Evolutionary conservation across 2,797 vertebrate genomes (phyloP).

Genomic region (Trichosurus vulpecula): DNA sequence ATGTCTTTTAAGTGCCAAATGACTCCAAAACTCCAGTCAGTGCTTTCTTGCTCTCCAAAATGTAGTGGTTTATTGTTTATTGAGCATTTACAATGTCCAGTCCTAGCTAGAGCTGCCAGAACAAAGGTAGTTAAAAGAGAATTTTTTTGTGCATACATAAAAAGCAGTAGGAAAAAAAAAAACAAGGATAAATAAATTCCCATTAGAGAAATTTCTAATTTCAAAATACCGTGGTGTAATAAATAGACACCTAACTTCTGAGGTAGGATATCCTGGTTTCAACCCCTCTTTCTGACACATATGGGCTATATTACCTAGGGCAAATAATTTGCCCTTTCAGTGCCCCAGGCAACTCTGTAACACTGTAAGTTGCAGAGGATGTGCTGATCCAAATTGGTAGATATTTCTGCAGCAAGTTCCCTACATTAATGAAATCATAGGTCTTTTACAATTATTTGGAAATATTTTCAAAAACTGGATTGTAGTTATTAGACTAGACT

Average conservation of each 20-base stretch:
- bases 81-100: not conserved
- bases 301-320: not conserved
- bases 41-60: not conserved
- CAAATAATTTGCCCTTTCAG: not conserved
- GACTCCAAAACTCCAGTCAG: constrained; percentile 55
- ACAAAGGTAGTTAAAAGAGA: not conserved
- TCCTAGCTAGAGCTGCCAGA: not conserved
- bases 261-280: not conserved
- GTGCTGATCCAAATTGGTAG: not conserved
- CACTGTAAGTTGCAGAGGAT: not conserved
- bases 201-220: not conserved
- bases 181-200: not conserved
- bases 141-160: not conserved
- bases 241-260: not conserved
- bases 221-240: not conserved
- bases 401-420: not conserved
- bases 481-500: not conserved
- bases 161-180: not conserved
- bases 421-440: not conserved
- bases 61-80: not conserved
- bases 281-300: not conserved
- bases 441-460: not conserved
- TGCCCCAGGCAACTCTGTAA: not conserved
- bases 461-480: not conserved
- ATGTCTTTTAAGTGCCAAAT: constrained; percentile 64